A percentile compares a stretch with the other conserved stretches of the same genome.
Conservation (phyloP, 1,140 invertebrate species). For the Drosophila erecta region DNA sequence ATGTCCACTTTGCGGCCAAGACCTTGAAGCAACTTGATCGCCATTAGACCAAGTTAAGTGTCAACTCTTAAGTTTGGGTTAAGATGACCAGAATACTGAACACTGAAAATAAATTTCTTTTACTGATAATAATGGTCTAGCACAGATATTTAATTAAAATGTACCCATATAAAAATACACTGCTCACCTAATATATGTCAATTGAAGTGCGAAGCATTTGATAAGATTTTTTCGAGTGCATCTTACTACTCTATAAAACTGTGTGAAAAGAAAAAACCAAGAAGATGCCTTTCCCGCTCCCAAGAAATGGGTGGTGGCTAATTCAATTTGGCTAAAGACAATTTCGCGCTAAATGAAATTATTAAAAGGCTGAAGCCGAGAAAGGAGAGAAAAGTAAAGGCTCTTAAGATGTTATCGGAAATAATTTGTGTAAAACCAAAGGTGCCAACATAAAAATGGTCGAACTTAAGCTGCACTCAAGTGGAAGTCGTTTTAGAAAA, state of each 20-base stretch:
- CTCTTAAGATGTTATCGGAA: conserved; percentile 63
- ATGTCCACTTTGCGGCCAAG: conserved; percentile 46
- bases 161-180: too few species aligned
- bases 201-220: too few species aligned
- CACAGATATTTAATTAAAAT: too few species aligned
- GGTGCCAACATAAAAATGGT: conserved; percentile 7
- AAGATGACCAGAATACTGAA: neutral
- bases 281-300: conserved; percentile 4
- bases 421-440: conserved; percentile 64
- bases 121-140: neutral
- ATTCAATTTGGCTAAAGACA: conserved; percentile 74
- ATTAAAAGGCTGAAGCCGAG: conserved; percentile 55
- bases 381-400: neutral
- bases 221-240: conserved; percentile 5
- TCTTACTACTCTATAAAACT: conserved; percentile 2
- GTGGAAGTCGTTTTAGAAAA: neutral
- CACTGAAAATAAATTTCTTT: neutral
- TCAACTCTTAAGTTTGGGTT: conserved; percentile 6
- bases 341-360: conserved; percentile 72
- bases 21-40: conserved; percentile 51
- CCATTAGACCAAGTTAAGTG: conserved; percentile 46
- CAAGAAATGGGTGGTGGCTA: conserved; percentile 32
- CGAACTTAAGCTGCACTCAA: neutral
- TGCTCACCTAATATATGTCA: too few species aligned
- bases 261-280: neutral